Percentiles rank a stretch among this genome's conserved stretches.
These are phyloP conservation scores for Oncopeltus fasciatus DNA, from an alignment of 1,140 invertebrate genomes.

Conservation along the genomic window DNA sequence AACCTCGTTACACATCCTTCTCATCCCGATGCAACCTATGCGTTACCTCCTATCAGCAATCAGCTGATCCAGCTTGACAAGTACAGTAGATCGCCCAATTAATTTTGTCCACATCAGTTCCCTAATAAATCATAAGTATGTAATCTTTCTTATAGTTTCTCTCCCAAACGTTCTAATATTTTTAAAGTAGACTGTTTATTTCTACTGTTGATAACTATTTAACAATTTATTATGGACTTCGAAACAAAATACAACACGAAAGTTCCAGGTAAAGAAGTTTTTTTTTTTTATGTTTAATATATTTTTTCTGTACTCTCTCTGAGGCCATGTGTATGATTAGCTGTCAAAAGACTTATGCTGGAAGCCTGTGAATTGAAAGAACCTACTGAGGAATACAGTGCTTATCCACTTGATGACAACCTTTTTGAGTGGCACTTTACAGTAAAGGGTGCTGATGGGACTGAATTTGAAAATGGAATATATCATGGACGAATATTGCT, in stretches of 20 bases:
- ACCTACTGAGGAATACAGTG: conserved; percentile 80
- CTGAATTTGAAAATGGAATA: conserved; percentile 77
- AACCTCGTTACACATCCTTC: no score
- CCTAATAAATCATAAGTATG: no score
- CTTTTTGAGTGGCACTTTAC: conserved; percentile 98
- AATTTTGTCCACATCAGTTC: background rate
- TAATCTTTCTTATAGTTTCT: no score
- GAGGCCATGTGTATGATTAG: conserved; percentile 32
- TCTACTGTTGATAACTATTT: background rate
- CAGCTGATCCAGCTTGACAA: background rate
- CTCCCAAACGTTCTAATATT: no score
- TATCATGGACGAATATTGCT: conserved; percentile 87
- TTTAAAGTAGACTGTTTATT: no score
- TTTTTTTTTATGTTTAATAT: conserved; percentile 6
- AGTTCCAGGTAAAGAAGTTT: conserved; percentile 21
- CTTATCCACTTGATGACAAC: conserved; percentile 85
- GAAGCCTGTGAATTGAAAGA: conserved; percentile 76
- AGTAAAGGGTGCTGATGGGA: conserved; percentile 68
- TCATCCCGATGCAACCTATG: no score
- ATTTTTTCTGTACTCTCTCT: background rate
- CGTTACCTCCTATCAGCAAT: conserved; percentile 3
- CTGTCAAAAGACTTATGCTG: conserved; percentile 85
- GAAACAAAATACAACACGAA: conserved; percentile 24
- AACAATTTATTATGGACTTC: conserved; percentile 18
- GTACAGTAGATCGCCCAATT: background rate